Evolutionary conservation across 2,113 vertebrate species (phyloP).

Genomic region (Fregata magnificens): DNA sequence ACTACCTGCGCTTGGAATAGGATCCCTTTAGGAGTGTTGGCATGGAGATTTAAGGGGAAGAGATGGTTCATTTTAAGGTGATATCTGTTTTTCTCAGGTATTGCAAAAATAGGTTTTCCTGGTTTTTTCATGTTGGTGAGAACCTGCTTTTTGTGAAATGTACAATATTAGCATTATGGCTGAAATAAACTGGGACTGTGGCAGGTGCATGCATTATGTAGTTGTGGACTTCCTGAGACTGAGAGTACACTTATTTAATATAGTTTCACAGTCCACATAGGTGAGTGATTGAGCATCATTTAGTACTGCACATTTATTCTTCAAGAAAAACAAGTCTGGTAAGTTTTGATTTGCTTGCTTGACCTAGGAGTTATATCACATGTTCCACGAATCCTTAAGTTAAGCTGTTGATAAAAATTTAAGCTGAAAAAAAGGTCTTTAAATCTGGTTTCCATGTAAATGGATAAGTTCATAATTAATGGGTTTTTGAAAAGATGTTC

Average conservation of each 20-base stretch:
- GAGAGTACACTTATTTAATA: not conserved
- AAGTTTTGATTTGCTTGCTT: not conserved
- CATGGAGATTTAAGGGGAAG: not conserved
- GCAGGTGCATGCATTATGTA: not conserved
- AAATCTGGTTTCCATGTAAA: not conserved
- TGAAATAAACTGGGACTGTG: not conserved
- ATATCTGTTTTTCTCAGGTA: not conserved
- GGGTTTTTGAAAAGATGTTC: not conserved
- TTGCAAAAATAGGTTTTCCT: not conserved
- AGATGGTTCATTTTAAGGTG: not conserved
- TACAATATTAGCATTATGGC: not conserved
- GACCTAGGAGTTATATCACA: not conserved
- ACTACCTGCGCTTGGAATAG: not conserved
- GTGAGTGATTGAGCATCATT: not conserved
- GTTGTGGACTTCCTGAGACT: not conserved
- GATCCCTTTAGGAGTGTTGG: not conserved
- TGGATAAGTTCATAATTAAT: not conserved
- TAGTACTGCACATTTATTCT: not conserved
- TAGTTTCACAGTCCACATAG: not conserved
- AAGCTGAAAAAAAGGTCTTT: not conserved
- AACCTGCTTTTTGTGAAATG: not conserved
- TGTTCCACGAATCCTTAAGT: not conserved
- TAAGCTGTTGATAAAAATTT: not conserved
- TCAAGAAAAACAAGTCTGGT: not conserved
- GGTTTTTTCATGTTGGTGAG: fast-evolving